These are phyloP conservation scores for Mormyrops attenuatus DNA, from an alignment of 2,797 vertebrate species.

Conservation along the genomic window DNA sequence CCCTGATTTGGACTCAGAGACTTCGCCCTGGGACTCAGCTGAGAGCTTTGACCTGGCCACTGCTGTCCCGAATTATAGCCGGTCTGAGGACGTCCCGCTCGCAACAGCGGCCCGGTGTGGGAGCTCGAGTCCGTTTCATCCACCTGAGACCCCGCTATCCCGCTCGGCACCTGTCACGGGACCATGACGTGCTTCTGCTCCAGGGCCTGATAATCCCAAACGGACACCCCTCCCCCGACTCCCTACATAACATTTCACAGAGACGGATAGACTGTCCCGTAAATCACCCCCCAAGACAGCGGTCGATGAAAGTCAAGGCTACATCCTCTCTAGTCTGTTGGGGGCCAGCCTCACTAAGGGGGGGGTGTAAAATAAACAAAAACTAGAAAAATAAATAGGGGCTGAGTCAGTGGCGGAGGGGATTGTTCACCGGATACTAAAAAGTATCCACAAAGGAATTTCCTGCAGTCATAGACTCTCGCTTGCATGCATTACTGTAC, in stretches of 20 bases:
- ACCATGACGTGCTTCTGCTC: background rate
- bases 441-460: background rate
- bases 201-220: background rate
- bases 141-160: background rate
- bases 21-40: background rate
- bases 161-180: background rate
- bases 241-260: background rate
- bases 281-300: background rate
- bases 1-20: background rate
- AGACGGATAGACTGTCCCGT: background rate
- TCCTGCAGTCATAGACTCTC: background rate
- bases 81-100: background rate
- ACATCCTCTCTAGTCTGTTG: background rate
- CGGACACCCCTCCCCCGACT: background rate
- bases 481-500: background rate
- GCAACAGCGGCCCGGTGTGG: background rate
- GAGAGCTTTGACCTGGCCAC: background rate
- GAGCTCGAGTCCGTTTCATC: background rate
- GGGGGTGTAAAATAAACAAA: background rate
- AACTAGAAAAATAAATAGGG: background rate
- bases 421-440: background rate
- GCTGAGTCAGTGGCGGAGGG: background rate
- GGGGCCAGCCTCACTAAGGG: background rate
- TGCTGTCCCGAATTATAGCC: background rate
- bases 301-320: background rate